Percentiles rank a stretch among this genome's conserved stretches.
These are phyloP conservation scores for Ypsolopha sequella DNA, from an alignment of 2,888 invertebrate genomes.

Conservation along the genomic window DNA sequence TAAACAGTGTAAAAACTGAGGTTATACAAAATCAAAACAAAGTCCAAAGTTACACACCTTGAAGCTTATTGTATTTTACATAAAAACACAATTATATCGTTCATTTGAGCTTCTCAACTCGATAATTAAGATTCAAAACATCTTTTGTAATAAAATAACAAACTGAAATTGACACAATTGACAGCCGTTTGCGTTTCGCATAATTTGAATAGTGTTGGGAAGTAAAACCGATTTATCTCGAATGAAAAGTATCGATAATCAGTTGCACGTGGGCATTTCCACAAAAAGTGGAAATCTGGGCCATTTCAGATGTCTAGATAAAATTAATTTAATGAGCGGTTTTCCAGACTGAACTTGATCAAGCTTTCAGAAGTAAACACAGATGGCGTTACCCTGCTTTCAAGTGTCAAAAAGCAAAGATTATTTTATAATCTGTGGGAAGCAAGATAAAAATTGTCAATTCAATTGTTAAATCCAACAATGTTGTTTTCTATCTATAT, in stretches of 20 bases:
- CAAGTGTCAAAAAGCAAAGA: too few species aligned
- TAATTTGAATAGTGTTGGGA: background rate
- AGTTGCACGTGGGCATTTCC: too few species aligned
- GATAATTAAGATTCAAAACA: background rate
- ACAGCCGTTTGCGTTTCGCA: constrained; percentile 3
- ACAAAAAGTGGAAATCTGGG: too few species aligned
- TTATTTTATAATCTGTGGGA: too few species aligned
- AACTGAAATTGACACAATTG: constrained; percentile 3
- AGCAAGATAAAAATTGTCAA: too few species aligned
- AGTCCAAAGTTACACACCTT: background rate
- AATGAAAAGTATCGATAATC: background rate
- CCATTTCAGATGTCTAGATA: too few species aligned
- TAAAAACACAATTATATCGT: background rate
- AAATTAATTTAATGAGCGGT: too few species aligned
- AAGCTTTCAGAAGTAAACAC: too few species aligned
- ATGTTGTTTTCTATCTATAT: too few species aligned
- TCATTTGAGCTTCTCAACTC: background rate
- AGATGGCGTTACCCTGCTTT: too few species aligned
- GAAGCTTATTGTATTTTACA: background rate
- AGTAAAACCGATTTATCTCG: background rate
- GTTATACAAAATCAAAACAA: constrained; percentile 3
- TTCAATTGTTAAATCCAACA: too few species aligned
- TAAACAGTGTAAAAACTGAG: constrained; percentile 17
- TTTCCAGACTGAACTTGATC: too few species aligned
- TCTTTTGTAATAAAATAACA: constrained; percentile 1